These are phyloP conservation scores for Emys orbicularis DNA, from an alignment of 2,797 vertebrate species.

Conservation along the genomic window DNA sequence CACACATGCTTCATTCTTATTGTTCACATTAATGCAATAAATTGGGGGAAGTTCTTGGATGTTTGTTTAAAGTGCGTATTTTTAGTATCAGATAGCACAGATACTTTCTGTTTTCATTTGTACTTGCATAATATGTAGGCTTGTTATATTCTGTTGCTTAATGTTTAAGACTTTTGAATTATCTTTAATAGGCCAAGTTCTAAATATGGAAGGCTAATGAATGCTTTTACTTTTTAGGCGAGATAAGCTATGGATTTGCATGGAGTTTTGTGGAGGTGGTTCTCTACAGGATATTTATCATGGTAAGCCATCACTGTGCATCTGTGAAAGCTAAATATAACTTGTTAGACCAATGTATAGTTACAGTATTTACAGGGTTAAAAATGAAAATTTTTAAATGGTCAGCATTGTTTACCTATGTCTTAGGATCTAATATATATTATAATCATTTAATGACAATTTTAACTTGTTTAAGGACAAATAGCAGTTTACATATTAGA, in stretches of 20 bases:
- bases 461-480: not conserved
- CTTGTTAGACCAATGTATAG: constrained; percentile 18
- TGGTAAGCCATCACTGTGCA: constrained; percentile 81
- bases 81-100: not conserved
- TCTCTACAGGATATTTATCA: constrained; percentile 99
- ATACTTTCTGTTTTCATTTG: not conserved
- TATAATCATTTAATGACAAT: not conserved
- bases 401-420: not conserved
- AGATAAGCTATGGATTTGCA: constrained; percentile 99
- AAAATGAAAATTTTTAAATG: constrained; percentile 2
- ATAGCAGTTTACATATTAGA: not conserved
- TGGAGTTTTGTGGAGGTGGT: constrained; percentile 99
- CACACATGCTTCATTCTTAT: not conserved
- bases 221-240: constrained; percentile 84
- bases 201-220: constrained; percentile 36
- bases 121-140: not conserved
- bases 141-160: not conserved
- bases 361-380: constrained; percentile 5
- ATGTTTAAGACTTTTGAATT: constrained; percentile 3
- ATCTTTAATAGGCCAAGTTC: not conserved
- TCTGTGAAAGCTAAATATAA: constrained; percentile 29
- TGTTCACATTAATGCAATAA: not conserved
- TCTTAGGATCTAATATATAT: not conserved
- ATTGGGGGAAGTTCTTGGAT: not conserved
- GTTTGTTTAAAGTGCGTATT: not conserved